These are phyloP conservation scores for Pteromalus puparum DNA, from an alignment of 1,140 invertebrate species.

Conservation along the genomic window DNA sequence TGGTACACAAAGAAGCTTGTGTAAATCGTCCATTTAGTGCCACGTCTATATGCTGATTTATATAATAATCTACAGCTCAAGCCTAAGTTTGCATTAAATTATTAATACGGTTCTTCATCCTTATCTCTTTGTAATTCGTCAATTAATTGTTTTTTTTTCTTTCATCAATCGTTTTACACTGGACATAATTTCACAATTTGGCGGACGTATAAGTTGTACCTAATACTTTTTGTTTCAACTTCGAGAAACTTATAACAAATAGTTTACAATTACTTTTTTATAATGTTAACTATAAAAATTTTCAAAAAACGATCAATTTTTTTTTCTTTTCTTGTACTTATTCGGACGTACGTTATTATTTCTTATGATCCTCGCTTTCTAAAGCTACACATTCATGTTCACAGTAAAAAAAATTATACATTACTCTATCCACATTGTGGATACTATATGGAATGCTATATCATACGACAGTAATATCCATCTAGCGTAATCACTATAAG, in stretches of 20 bases:
- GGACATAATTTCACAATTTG: constrained; percentile 45
- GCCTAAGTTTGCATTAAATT: constrained; percentile 36
- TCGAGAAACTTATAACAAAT: constrained; percentile 38
- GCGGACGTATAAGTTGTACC: constrained; percentile 34
- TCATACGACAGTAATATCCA: constrained; percentile 50
- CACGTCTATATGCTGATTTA: constrained; percentile 24
- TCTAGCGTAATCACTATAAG: constrained; percentile 54
- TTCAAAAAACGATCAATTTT: constrained; percentile 31
- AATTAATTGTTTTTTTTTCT: constrained; percentile 35
- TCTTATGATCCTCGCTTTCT: constrained; percentile 22
- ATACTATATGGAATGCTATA: constrained; percentile 52
- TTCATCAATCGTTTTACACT: constrained; percentile 41
- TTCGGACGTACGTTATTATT: constrained; percentile 39
- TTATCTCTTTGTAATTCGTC: constrained; percentile 48
- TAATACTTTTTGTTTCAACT: constrained; percentile 48
- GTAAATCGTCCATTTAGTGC: constrained; percentile 31
- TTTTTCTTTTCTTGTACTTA: constrained; percentile 46
- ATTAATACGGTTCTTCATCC: constrained; percentile 40
- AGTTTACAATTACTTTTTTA: constrained; percentile 17
- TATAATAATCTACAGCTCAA: constrained; percentile 37
- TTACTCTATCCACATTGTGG: constrained; percentile 54
- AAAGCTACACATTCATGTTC: constrained; percentile 43
- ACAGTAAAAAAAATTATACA: constrained; percentile 48
- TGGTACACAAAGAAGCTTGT: constrained; percentile 37
- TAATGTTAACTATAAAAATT: constrained; percentile 44